phyloP scores from a whole-genome alignment of 2,888 invertebrate species.

The Phaonia tiefii region DNA sequence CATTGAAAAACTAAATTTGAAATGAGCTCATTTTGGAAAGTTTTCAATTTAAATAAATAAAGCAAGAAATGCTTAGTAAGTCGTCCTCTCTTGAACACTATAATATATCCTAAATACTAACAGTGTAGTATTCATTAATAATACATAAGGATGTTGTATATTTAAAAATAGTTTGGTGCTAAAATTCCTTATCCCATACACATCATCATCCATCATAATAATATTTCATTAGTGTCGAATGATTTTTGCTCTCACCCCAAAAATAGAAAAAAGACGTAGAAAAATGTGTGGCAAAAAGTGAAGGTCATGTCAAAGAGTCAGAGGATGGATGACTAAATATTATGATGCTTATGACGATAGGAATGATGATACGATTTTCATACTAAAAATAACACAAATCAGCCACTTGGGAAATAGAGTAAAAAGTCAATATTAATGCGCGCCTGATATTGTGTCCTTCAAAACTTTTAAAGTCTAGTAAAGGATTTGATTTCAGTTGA shows the following conservation, averaged over 20 bases:
- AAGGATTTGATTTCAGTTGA: too few species aligned
- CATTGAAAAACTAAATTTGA: too few species aligned
- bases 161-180: too few species aligned
- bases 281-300: constrained; percentile 62
- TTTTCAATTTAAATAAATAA: too few species aligned
- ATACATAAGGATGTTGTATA: too few species aligned
- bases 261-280: not conserved
- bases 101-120: too few species aligned
- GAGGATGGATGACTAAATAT: not conserved
- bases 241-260: not conserved
- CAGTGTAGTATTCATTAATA: too few species aligned
- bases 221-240: constrained; percentile 10
- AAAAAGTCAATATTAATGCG: not conserved
- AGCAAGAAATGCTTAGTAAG: too few species aligned
- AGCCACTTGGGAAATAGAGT: not conserved
- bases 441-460: not conserved
- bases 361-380: not conserved
- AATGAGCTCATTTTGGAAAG: too few species aligned
- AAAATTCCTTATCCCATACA: too few species aligned
- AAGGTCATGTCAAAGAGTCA: constrained; percentile 61
- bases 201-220: not conserved
- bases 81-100: too few species aligned
- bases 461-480: too few species aligned
- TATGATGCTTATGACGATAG: not conserved
- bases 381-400: not conserved